These are phyloP conservation scores for Pelochelys cantorii DNA, from an alignment of 2,797 vertebrate species.

Conservation along the genomic window DNA sequence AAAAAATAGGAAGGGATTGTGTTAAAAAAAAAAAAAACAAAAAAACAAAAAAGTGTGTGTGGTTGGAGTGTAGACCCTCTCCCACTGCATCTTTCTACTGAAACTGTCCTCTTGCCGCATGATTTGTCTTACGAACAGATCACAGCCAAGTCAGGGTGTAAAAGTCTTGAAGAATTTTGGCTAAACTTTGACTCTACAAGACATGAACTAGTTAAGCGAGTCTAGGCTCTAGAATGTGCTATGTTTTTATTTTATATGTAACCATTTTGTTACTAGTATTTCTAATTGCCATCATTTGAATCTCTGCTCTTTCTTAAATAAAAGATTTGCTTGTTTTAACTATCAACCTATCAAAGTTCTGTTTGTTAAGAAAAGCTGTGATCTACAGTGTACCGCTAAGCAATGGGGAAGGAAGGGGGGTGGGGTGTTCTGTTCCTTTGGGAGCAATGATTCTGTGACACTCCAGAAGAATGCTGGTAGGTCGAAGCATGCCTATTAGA, in stretches of 20 bases:
- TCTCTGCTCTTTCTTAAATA: neutral
- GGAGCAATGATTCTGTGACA: neutral
- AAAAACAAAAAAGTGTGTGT: neutral
- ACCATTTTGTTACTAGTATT: neutral
- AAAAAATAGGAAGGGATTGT: neutral
- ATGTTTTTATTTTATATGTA: neutral
- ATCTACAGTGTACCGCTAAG: neutral
- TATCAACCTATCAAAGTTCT: neutral
- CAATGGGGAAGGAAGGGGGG: no score
- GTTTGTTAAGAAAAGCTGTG: neutral
- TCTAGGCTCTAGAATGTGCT: neutral
- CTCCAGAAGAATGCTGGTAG: neutral
- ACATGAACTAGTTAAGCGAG: neutral
- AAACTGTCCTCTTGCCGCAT: neutral
- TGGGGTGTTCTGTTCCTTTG: neutral
- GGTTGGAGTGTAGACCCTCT: neutral
- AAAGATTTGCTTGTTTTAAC: neutral
- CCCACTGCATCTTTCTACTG: neutral
- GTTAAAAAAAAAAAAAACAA: neutral
- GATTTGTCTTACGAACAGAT: neutral
- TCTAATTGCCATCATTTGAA: neutral
- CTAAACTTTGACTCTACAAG: neutral
- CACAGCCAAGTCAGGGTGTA: neutral
- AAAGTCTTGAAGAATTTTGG: neutral
- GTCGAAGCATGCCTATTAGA: neutral